Base-by-base conservation (phyloP, 2,797 vertebrate species). In the Sebastiscus albofasciatus region DNA sequence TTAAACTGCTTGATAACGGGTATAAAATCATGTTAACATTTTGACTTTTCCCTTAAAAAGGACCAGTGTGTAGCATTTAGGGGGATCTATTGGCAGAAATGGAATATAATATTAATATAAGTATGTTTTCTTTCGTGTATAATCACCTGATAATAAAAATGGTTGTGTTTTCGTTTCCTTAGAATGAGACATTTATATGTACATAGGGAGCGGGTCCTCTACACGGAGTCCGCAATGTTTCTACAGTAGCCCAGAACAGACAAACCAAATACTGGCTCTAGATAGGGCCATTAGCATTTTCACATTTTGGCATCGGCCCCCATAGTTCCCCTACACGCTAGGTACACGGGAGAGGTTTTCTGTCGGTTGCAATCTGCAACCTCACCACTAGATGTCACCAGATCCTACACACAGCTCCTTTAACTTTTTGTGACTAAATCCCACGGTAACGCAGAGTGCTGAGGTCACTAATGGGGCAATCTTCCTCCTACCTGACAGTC, bases 401-500 rank as follows among this genome's bases (percentile, higher is more conserved):
- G 42, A 52, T 52, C 49, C 49, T 52, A n/a, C 49, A 20, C 49
- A 52, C 49, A n/a, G 49, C 20, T 20, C 49, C 49, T 10, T 52
- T 52, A n/a, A n/a, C 1, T 4, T n/a, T n/a, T 4, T 52, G 49
- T 20, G 46, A 52, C 49, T 52, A 52, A 52, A n/a, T n/a, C 49
- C 8, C 8, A 52, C 49, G 9, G 49, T 8, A 52, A 52, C 14
- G 14, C 16, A 42, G 42, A 46, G 42, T 18, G 42, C 42, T 46
- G 16, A 46, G 42, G 42, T 46, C 42, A 18, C 42, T 18, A 46
- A 46, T 46, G 42, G 16, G 42, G 6, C 18, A 52, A n/a, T n/a
- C 60, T 1, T 22, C 12, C 14, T 36, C 66, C 12, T 93, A 99
- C 98, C 97, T 92, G 89, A 94, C 87, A 98, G 88, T 71, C 97